Conservation (phyloP, 2,113 vertebrate genomes). For the Donacobius atricapilla region DNA sequence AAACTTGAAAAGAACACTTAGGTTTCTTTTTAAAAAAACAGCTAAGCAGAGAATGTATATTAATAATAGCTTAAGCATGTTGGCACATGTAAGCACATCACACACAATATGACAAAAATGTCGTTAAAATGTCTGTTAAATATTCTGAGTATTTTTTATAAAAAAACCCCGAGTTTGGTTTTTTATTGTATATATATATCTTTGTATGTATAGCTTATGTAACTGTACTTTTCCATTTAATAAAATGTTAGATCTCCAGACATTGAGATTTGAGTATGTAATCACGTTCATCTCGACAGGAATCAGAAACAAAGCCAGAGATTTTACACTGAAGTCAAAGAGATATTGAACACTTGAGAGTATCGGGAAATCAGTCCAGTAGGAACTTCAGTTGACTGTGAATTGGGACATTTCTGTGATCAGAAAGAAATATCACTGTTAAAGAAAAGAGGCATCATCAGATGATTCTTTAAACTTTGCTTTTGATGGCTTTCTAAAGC, state of each 20-base stretch:
- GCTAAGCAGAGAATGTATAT: background rate
- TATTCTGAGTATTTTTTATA: background rate
- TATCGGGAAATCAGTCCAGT: background rate
- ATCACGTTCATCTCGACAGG: background rate
- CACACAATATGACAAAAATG: background rate
- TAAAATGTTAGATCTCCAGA: background rate
- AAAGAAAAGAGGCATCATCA: background rate
- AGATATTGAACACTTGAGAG: background rate
- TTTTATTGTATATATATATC: background rate
- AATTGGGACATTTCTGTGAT: background rate
- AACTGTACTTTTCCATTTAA: background rate
- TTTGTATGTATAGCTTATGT: background rate
- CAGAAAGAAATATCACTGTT: background rate
- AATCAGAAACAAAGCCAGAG: background rate
- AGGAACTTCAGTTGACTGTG: background rate
- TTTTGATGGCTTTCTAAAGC: background rate
- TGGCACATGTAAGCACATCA: background rate
- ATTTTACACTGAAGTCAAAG: background rate
- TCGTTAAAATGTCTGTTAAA: background rate
- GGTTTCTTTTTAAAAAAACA: background rate
- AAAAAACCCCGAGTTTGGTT: accelerated
- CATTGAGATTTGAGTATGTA: background rate
- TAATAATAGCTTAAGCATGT: background rate
- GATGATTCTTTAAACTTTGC: background rate
- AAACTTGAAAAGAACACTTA: background rate